phyloP scores from a whole-genome alignment of 2,888 invertebrate genomes.

The Epistrophe grossulariae region DNA sequence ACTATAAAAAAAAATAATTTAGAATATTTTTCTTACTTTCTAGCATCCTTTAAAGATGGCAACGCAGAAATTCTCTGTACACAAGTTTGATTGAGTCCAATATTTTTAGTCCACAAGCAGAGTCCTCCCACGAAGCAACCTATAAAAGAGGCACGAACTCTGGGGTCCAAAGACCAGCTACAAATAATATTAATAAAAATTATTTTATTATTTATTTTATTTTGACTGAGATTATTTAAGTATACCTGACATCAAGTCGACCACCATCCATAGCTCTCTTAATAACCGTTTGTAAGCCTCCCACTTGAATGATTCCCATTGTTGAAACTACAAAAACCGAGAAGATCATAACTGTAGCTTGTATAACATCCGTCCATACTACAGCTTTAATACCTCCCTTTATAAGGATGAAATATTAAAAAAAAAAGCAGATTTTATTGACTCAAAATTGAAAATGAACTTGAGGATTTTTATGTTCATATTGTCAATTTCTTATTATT shows the following conservation, averaged over 20 bases:
- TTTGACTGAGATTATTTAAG: too few relatives aligned
- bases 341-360: slow-evolving; percentile 83
- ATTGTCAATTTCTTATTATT: too few relatives aligned
- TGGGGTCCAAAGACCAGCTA: slow-evolving; percentile 2
- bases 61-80: slow-evolving; percentile 89
- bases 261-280: slow-evolving; percentile 81
- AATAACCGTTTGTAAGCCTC: slow-evolving; percentile 82
- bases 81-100: slow-evolving; percentile 90
- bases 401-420: background rate
- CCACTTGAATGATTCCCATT: slow-evolving; percentile 82
- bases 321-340: slow-evolving; percentile 82
- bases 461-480: too few relatives aligned
- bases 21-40: slow-evolving; percentile 81
- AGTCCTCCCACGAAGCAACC: slow-evolving; percentile 86
- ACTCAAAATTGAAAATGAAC: too few relatives aligned
- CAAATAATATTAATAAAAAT: too few relatives aligned
- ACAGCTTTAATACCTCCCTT: slow-evolving; percentile 85
- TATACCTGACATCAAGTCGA: slow-evolving; percentile 82
- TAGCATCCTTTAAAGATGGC: slow-evolving; percentile 85
- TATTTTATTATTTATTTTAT: too few relatives aligned
- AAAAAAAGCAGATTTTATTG: too few relatives aligned
- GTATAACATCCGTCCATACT: slow-evolving; percentile 85
- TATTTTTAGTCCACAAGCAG: slow-evolving; percentile 86
- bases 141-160: slow-evolving; percentile 87
- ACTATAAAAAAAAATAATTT: too few relatives aligned